These are phyloP conservation scores for Phataginus tricuspis DNA, from an alignment of 2,797 vertebrate species.

Conservation along the genomic window DNA sequence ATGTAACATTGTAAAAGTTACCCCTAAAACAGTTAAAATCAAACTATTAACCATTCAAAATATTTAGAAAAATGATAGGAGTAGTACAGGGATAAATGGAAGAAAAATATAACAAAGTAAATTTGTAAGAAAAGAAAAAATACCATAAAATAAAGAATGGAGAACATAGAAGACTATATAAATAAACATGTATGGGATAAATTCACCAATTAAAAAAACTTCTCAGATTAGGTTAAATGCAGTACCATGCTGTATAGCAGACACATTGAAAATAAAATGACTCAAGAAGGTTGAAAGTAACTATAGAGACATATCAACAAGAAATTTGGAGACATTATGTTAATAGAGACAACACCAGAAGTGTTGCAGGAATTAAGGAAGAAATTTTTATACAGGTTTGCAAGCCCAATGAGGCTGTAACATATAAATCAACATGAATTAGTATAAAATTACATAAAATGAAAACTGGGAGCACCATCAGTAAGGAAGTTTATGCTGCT, in stretches of 20 bases:
- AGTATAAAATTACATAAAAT: conserved; percentile 10
- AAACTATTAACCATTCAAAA: not conserved
- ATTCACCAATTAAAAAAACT: not conserved
- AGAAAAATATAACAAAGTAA: not conserved
- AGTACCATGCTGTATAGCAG: not conserved
- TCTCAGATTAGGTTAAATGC: not conserved
- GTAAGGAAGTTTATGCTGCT: not conserved
- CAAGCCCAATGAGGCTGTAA: not conserved
- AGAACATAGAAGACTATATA: not conserved
- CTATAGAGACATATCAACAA: not conserved
- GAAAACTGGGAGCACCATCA: not conserved
- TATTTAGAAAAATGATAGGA: not conserved
- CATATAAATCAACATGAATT: not conserved
- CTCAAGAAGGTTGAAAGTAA: not conserved
- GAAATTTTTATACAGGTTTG: not conserved
- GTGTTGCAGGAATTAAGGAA: not conserved
- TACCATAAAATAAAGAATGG: not conserved
- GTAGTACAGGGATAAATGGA: not conserved
- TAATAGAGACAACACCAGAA: not conserved
- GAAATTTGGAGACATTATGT: not conserved
- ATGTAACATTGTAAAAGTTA: not conserved
- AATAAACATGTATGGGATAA: not conserved
- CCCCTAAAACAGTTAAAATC: not conserved
- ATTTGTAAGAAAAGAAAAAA: conserved; percentile 23
- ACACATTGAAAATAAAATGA: not conserved